Conservation (phyloP, 2,888 invertebrate species). For the Thalpophila matura region DNA sequence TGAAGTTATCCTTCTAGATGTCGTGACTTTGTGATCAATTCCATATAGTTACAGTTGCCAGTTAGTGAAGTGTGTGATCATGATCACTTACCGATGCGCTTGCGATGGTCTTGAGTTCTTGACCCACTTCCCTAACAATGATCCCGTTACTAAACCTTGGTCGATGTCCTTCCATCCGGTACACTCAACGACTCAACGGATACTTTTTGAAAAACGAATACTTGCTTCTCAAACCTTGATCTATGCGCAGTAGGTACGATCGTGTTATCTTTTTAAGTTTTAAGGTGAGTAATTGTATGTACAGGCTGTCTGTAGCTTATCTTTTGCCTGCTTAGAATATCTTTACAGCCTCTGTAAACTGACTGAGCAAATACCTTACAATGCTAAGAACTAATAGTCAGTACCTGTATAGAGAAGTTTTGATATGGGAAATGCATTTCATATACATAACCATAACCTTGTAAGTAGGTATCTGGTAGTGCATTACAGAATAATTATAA, state of each 20-base stretch:
- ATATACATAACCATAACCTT: neutral
- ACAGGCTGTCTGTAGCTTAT: slow-evolving; percentile 37
- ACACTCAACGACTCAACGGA: slow-evolving; percentile 34
- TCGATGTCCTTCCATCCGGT: slow-evolving; percentile 55
- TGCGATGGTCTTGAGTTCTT: slow-evolving; percentile 70
- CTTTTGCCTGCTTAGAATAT: slow-evolving; percentile 32
- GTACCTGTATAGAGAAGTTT: neutral
- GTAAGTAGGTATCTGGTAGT: neutral
- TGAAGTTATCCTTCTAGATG: slow-evolving; percentile 31
- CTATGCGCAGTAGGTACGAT: slow-evolving; percentile 12
- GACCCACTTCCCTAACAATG: slow-evolving; percentile 68
- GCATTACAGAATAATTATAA: slow-evolving; percentile 19
- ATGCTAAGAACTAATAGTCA: neutral
- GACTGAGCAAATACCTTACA: slow-evolving; percentile 11
- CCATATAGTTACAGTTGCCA: neutral
- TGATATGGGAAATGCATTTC: slow-evolving; percentile 6
- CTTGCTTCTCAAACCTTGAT: slow-evolving; percentile 11
- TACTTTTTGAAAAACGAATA: slow-evolving; percentile 41
- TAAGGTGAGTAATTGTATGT: slow-evolving; percentile 1
- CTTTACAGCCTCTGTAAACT: slow-evolving; percentile 35
- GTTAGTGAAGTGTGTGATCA: neutral
- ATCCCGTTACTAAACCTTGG: slow-evolving; percentile 64
- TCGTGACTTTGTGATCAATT: slow-evolving; percentile 7
- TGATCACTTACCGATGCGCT: slow-evolving; percentile 48
- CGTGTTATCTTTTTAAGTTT: slow-evolving; percentile 35